Evolutionary conservation across 2,113 vertebrate genomes (phyloP).

Genomic region (Arvicanthis niloticus): DNA sequence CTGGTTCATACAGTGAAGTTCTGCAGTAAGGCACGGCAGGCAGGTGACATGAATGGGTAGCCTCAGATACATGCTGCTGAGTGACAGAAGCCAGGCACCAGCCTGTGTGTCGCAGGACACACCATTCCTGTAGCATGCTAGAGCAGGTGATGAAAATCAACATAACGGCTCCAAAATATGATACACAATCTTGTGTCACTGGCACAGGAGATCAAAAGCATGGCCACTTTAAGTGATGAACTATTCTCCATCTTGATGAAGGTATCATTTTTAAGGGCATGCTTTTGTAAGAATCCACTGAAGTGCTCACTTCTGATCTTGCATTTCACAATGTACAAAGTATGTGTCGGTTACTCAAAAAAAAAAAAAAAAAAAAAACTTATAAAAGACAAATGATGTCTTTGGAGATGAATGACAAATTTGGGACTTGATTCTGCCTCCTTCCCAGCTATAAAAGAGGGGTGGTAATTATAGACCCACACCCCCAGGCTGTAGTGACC

Average conservation of each 20-base stretch:
- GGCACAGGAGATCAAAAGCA: not conserved
- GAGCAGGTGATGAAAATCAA: not conserved
- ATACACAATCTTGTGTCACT: too few relatives aligned
- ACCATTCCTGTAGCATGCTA: not conserved
- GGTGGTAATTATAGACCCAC: not conserved
- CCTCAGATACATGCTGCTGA: not conserved
- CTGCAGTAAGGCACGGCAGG: not conserved
- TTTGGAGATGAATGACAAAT: not conserved
- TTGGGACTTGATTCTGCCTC: not conserved
- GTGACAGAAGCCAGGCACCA: not conserved
- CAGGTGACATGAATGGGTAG: too few relatives aligned
- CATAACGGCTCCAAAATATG: not conserved
- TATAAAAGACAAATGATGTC: not conserved
- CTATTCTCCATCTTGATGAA: not conserved
- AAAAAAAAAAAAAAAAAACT: not conserved
- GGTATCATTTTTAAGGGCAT: not conserved
- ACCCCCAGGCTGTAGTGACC: too few relatives aligned
- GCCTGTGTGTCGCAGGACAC: not conserved
- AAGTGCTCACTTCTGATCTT: not conserved
- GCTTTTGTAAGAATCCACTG: not conserved
- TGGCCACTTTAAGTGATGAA: not conserved
- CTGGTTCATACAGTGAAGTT: not conserved
- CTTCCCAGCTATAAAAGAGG: not conserved
- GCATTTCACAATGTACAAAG: not conserved
- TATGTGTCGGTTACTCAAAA: not conserved